Base-by-base conservation (phyloP, 2,888 invertebrate species). In the Scotopteryx bipunctaria region DNA sequence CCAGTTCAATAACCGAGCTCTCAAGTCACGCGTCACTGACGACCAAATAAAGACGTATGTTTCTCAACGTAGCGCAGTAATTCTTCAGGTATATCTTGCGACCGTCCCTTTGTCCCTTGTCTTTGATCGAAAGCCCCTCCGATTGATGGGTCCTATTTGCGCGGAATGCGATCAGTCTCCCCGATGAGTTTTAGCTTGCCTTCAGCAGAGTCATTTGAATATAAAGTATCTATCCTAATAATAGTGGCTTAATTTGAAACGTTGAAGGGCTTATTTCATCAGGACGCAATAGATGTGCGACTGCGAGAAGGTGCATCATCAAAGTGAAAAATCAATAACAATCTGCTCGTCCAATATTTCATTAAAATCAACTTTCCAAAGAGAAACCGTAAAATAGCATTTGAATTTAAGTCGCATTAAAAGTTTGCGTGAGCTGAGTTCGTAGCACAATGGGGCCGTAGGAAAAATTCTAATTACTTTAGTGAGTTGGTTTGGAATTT, bases 391-490 rank as follows among this genome's bases (percentile, higher is more conserved):
- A 81, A 84, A 86, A 85, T 81, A 81, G 79, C 83, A 85, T 86
- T 86, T 82, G 81, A 83, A 86, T 86, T 83, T 81, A 85, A 86
- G 85, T 83, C 85, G 80, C 86, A 86, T 86, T 87, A 87, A 86
- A 87, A 87, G 86, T 87, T 87, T 82, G 74, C 81, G 82, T 81
- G 83, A 81, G 82, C 77, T 58, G 85, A 83, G 83, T 85, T 78
- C 74, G 77, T 51, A 75, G 81, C 79, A 87, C 86, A 87, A 87
- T 86, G 85, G 80, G 75, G 78, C 78, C 73, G 83, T 76, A 80
- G 83, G 81, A 87, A 87, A 87, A 87, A 86, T 83, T 86, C 83
- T 86, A 86, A 87, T 87, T 87, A 85, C 84, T 86, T 86, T 81
- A 78, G 75, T 66, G 78, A 86, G 83, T 84, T 82, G 70, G 71